Conservation (phyloP, 2,888 invertebrate species). For the Pollenia griseotomentosa region DNA sequence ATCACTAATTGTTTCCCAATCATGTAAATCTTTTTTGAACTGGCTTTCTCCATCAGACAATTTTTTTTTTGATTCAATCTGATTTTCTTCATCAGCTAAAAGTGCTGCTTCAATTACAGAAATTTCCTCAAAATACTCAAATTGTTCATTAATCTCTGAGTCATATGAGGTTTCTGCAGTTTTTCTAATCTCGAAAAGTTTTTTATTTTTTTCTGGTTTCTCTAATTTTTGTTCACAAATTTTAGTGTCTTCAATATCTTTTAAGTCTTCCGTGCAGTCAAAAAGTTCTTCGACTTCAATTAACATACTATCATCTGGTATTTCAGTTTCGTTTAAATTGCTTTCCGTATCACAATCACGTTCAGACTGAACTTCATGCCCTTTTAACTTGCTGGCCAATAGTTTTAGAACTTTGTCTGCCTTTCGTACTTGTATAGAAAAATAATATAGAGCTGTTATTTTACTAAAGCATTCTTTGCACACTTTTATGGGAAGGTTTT, state of each 20-base stretch:
- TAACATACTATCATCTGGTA: not conserved
- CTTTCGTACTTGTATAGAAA: constrained; percentile 70
- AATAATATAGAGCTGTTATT: constrained; percentile 65
- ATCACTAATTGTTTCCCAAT: not conserved
- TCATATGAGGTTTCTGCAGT: too few species aligned
- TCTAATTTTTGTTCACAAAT: not conserved
- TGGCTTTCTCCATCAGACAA: not conserved
- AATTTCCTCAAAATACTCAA: not conserved
- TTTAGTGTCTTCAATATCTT: not conserved
- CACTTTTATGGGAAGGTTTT: constrained; percentile 62
- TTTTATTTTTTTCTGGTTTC: not conserved
- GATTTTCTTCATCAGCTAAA: not conserved
- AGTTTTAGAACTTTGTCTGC: constrained; percentile 66
- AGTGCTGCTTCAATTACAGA: not conserved
- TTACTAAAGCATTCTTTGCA: constrained; percentile 72
- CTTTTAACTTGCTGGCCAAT: constrained; percentile 48
- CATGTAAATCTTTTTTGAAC: constrained; percentile 4
- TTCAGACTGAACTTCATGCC: not conserved
- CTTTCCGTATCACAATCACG: not conserved
- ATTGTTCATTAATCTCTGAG: not conserved
- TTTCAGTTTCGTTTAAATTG: not conserved
- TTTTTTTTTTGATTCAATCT: not conserved
- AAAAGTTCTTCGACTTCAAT: constrained; percentile 37
- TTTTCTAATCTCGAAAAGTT: too few species aligned
- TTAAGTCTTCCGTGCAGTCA: not conserved